Conservation (phyloP, 2,888 invertebrate species). For the Mycalesis mineus region DNA sequence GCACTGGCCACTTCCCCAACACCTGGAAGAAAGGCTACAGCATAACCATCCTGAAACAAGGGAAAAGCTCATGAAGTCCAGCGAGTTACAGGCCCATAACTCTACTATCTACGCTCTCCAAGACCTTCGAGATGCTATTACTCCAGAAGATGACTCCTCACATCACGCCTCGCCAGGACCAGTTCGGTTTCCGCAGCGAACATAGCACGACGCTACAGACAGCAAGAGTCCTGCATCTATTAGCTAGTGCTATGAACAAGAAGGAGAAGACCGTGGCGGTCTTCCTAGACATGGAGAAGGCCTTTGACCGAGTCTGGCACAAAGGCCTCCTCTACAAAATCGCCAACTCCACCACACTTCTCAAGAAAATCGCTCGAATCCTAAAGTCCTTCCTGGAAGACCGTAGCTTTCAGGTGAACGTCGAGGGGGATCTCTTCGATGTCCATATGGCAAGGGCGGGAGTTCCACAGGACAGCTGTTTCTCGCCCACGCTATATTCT, state of each 20-base stretch:
- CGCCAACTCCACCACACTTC: neutral
- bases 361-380: neutral
- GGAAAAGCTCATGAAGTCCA: too few relatives aligned
- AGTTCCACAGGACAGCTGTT: neutral
- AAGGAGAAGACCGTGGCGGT: conserved; percentile 26
- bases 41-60: too few relatives aligned
- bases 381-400: neutral
- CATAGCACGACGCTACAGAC: conserved; percentile 37
- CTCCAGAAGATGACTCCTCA: too few relatives aligned
- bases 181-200: conserved; percentile 29
- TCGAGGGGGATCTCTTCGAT: neutral
- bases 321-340: conserved; percentile 16
- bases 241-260: conserved; percentile 25
- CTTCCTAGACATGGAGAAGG: conserved; percentile 37
- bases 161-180: conserved; percentile 20
- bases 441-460: too few relatives aligned
- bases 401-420: neutral
- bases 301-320: conserved; percentile 42
- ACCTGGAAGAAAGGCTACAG: conserved; percentile 28
- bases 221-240: conserved; percentile 31
- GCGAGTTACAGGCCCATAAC: conserved; percentile 35
- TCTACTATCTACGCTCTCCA: conserved; percentile 21
- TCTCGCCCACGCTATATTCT: neutral
- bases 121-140: conserved; percentile 34
- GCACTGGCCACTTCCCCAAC: conserved; percentile 20